Percentiles rank a stretch among this genome's conserved stretches.
Conservation (phyloP, 2,113 vertebrate species). For the Lontra canadensis region DNA sequence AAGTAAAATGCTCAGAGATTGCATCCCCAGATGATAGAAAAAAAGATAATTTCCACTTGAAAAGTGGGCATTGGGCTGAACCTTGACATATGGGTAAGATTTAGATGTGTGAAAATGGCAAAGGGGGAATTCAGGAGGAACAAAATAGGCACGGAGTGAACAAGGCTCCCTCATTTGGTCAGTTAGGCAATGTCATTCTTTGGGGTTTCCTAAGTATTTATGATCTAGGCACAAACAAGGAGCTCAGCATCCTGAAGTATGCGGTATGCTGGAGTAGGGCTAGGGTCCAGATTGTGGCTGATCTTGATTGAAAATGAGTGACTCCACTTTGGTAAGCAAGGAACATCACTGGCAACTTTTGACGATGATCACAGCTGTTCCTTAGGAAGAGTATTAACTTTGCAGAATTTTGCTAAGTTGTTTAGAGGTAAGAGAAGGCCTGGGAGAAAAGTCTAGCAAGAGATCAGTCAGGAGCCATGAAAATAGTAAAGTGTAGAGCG, state of each 20-base stretch:
- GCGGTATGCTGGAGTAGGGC: not conserved
- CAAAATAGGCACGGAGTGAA: not conserved
- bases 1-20: not conserved
- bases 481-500: not conserved
- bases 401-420: not conserved
- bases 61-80: not conserved
- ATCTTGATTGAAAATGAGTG: constrained; percentile 3
- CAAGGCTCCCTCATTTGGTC: not conserved
- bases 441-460: not conserved
- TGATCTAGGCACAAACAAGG: not conserved
- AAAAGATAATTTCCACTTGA: not conserved
- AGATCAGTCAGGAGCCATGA: not conserved
- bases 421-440: not conserved
- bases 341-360: not conserved
- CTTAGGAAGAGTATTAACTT: not conserved
- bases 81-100: not conserved
- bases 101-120: not conserved
- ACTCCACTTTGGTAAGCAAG: not conserved
- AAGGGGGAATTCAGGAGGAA: not conserved
- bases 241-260: not conserved
- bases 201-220: not conserved
- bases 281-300: not conserved
- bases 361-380: not conserved
- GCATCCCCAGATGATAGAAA: not conserved
- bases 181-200: not conserved